phyloP scores from a whole-genome alignment of 2,113 vertebrate genomes.

The Passer domesticus region DNA sequence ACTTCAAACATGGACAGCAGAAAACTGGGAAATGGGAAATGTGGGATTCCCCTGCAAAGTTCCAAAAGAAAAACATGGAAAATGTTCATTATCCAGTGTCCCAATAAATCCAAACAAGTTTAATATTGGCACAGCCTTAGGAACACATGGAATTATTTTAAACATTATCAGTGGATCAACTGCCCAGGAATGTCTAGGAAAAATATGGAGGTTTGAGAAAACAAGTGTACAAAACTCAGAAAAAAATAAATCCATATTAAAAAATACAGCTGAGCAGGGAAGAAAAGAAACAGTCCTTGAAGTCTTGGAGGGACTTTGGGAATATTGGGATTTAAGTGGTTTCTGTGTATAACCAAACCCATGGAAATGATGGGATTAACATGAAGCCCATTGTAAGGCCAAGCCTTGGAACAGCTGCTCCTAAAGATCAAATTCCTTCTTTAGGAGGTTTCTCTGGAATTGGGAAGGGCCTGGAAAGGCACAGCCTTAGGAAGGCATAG shows the following conservation, averaged over 20 bases:
- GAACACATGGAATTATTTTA: accelerated
- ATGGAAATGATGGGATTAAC: not conserved
- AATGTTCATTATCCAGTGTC: accelerated
- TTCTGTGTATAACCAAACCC: not conserved
- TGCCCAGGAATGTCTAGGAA: accelerated
- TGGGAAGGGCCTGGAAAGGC: not conserved
- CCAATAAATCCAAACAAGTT: accelerated
- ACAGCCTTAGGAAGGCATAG: accelerated
- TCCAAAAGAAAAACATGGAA: not conserved
- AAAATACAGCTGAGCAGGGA: not conserved
- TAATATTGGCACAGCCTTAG: too few relatives aligned
- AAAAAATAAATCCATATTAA: not conserved
- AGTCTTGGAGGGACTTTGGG: not conserved
- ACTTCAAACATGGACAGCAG: not conserved
- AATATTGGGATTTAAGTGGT: not conserved
- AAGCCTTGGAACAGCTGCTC: not conserved
- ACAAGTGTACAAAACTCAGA: accelerated
- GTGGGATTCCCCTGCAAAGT: too few relatives aligned
- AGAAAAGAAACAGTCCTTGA: not conserved
- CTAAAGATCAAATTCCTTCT: not conserved
- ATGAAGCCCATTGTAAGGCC: not conserved
- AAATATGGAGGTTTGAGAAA: not conserved
- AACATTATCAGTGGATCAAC: not conserved
- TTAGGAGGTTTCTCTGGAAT: not conserved
- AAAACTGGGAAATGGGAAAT: not conserved